Evolutionary conservation across 1,140 invertebrate genomes (phyloP).

Genomic region (Drosophila mauritiana): DNA sequence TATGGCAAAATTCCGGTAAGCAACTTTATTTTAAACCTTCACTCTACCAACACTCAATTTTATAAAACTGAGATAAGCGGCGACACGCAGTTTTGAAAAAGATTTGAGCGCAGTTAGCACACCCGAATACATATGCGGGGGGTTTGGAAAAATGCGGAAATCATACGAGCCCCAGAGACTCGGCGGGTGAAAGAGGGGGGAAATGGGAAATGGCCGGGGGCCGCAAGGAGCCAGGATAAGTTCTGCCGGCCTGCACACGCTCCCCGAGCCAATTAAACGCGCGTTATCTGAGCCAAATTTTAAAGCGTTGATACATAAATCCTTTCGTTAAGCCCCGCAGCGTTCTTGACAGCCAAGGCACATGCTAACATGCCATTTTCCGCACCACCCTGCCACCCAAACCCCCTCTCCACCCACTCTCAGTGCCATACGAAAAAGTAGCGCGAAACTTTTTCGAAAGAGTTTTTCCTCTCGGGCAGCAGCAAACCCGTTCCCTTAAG

Average conservation of each 20-base stretch:
- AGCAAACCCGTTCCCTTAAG: slow-evolving; percentile 63
- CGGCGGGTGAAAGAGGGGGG: neutral
- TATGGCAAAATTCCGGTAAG: no score
- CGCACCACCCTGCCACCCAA: slow-evolving; percentile 49
- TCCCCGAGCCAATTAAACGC: slow-evolving; percentile 81
- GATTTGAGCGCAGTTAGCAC: slow-evolving; percentile 63
- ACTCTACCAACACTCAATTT: slow-evolving; percentile 49
- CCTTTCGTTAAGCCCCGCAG: slow-evolving; percentile 83
- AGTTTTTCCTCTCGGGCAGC: slow-evolving; percentile 68
- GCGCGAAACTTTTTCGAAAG: slow-evolving; percentile 80
- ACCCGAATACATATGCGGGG: slow-evolving; percentile 44
- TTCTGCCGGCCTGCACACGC: slow-evolving; percentile 54
- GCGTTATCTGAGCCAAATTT: slow-evolving; percentile 84
- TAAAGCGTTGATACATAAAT: slow-evolving; percentile 85
- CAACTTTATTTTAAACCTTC: neutral
- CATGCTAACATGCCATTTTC: slow-evolving; percentile 83
- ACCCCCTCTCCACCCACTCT: neutral
- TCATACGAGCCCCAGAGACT: slow-evolving; percentile 53
- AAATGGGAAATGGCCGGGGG: slow-evolving; percentile 21
- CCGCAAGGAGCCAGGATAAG: slow-evolving; percentile 44
- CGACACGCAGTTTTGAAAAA: slow-evolving; percentile 66
- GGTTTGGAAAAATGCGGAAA: slow-evolving; percentile 30
- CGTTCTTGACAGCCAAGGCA: slow-evolving; percentile 83
- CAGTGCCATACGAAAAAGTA: slow-evolving; percentile 49
- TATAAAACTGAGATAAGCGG: slow-evolving; percentile 64